Percentiles rank a stretch among this genome's conserved stretches.
Conservation (phyloP, 1,140 invertebrate species). For the Macrostomum lignano region DNA sequence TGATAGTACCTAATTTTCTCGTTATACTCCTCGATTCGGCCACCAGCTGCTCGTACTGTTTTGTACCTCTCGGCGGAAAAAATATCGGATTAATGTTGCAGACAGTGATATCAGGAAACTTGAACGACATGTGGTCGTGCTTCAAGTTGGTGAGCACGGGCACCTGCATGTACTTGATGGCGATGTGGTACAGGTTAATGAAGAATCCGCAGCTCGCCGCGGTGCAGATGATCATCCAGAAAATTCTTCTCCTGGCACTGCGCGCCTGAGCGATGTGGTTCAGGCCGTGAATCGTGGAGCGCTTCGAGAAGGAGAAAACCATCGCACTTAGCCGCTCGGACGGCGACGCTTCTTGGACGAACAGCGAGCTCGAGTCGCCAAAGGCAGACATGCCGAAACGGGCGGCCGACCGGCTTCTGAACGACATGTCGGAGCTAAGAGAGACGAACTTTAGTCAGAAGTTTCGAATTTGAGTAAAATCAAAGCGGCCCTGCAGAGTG, state of each 20-base stretch:
- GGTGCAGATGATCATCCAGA: not conserved
- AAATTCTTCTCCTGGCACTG: slow-evolving; percentile 1
- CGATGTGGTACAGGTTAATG: slow-evolving; percentile 1
- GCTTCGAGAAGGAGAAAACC: slow-evolving; percentile 1
- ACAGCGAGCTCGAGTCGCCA: no score
- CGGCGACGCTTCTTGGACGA: no score
- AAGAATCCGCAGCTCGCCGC: slow-evolving; percentile 1
- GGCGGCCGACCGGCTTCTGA: no score
- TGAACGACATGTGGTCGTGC: not conserved
- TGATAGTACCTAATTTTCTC: no score
- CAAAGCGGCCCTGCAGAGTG: no score
- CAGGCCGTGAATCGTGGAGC: slow-evolving; percentile 1
- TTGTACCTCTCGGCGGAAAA: slow-evolving; percentile 1
- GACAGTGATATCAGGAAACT: slow-evolving; percentile 1
- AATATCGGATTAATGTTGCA: not conserved
- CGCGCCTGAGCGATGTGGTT: slow-evolving; percentile 3
- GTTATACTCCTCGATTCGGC: not conserved
- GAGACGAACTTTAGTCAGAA: no score
- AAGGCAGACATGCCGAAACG: no score
- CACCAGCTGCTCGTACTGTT: not conserved
- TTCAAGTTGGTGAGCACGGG: slow-evolving; percentile 1
- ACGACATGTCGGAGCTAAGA: no score
- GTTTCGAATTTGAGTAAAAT: no score
- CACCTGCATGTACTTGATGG: not conserved
- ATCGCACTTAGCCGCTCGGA: no score